These are phyloP conservation scores for Netelia fuscicornis DNA, from an alignment of 2,888 invertebrate species.

Conservation along the genomic window DNA sequence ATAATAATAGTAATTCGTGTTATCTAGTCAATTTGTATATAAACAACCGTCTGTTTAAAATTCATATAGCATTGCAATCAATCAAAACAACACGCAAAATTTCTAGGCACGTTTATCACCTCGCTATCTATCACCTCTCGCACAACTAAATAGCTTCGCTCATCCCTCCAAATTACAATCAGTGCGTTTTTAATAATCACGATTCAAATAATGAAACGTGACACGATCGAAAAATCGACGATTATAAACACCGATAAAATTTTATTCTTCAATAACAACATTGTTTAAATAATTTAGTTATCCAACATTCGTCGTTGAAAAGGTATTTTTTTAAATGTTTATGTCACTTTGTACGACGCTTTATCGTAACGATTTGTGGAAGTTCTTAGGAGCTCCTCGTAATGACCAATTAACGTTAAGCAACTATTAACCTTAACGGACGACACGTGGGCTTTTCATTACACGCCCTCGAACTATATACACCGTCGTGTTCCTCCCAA, in stretches of 20 bases:
- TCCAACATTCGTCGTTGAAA: too few relatives aligned
- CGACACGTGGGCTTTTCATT: background rate
- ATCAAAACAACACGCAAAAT: constrained; percentile 7
- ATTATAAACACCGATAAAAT: too few relatives aligned
- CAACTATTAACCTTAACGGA: background rate
- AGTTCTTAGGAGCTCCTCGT: too few relatives aligned
- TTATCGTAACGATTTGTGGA: too few relatives aligned
- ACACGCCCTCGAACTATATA: background rate
- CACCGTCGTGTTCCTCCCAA: background rate
- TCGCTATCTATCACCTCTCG: background rate
- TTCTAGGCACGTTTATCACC: constrained; percentile 19
- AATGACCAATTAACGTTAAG: background rate
- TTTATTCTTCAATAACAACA: too few relatives aligned
- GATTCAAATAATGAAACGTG: too few relatives aligned
- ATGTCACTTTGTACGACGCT: too few relatives aligned
- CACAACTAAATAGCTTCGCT: background rate
- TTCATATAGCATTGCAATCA: constrained; percentile 11
- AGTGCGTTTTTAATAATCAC: too few relatives aligned
- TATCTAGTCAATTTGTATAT: background rate
- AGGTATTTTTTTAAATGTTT: too few relatives aligned
- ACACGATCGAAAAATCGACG: too few relatives aligned
- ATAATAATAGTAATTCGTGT: background rate
- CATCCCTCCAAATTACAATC: background rate
- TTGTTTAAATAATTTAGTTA: too few relatives aligned
- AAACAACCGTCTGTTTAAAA: constrained; percentile 4